Conservation (phyloP, 1,140 invertebrate species). For the Sitodiplosis mosellana region DNA sequence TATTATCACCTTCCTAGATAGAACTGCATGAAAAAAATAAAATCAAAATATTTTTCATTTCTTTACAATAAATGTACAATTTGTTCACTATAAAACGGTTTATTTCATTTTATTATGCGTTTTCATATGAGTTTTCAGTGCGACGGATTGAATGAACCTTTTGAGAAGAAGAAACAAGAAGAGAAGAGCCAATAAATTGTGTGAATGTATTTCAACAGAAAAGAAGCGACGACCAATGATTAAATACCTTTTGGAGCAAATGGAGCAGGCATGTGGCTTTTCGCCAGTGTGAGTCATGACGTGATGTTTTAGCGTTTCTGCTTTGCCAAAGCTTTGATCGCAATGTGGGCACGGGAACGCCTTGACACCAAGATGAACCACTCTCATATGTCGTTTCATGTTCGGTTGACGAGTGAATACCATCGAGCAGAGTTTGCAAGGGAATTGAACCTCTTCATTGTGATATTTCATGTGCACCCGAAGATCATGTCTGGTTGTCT, state of each 20-base stretch:
- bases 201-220: too few relatives aligned
- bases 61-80: too few relatives aligned
- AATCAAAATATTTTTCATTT: too few relatives aligned
- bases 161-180: too few relatives aligned
- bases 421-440: conserved; percentile 11
- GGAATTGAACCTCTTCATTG: conserved; percentile 16
- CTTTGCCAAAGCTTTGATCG: conserved; percentile 19
- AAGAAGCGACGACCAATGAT: too few relatives aligned
- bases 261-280: conserved; percentile 15
- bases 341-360: conserved; percentile 22
- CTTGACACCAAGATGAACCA: conserved; percentile 22
- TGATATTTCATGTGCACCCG: conserved; percentile 23
- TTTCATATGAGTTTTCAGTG: conserved; percentile 15
- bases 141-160: conserved; percentile 15
- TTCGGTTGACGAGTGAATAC: conserved; percentile 15
- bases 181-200: too few relatives aligned
- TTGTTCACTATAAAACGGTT: too few relatives aligned
- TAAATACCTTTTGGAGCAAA: too few relatives aligned
- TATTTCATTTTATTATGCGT: conserved; percentile 11
- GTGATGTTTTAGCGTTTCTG: conserved; percentile 21
- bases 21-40: too few relatives aligned
- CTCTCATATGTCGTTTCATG: conserved; percentile 20
- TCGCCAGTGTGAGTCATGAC: conserved; percentile 29
- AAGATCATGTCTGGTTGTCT: conserved; percentile 21
- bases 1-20: too few relatives aligned